Conservation (phyloP, 2,888 invertebrate species). For the Lapara coniferarum region DNA sequence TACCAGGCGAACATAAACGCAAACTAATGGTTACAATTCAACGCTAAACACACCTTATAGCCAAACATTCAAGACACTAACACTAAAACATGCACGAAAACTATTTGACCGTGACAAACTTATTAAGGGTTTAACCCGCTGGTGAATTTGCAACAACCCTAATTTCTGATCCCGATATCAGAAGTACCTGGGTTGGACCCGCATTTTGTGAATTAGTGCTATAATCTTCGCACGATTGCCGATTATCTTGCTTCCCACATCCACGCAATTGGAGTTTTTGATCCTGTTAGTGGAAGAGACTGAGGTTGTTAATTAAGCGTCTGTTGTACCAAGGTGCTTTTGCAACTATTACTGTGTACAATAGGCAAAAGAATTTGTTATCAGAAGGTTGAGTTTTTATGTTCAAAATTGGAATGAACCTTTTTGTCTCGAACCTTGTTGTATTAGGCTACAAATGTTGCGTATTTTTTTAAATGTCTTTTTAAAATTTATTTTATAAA, state of each 20-base stretch:
- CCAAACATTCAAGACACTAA: constrained; percentile 20
- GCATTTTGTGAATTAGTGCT: constrained; percentile 43
- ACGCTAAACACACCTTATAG: constrained; percentile 21
- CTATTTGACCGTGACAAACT: constrained; percentile 29
- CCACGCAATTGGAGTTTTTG: constrained; percentile 58
- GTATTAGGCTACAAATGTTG: not conserved
- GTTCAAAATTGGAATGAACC: not conserved
- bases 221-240: constrained; percentile 51
- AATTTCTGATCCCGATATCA: constrained; percentile 44
- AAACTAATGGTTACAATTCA: constrained; percentile 7
- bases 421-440: not conserved
- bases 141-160: constrained; percentile 40
- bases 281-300: constrained; percentile 49
- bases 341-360: constrained; percentile 37
- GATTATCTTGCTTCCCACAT: constrained; percentile 49
- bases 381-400: not conserved
- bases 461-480: not conserved
- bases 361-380: constrained; percentile 9
- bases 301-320: constrained; percentile 52
- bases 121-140: constrained; percentile 31
- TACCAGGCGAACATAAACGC: constrained; percentile 33
- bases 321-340: constrained; percentile 38
- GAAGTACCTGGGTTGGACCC: constrained; percentile 24
- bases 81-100: constrained; percentile 24
- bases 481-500: too few species aligned